Evolutionary conservation across 1,140 invertebrate species (phyloP).

Genomic region (fruit fly (Drosophila melanogaster)): Release_6_plus_ISO1_MT NT_033779.5:12339001-12339500

Average conservation of each 20-base stretch:
- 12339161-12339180: background rate
- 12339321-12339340: conserved; percentile 29
- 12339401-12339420: conserved; percentile 7
- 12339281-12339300: conserved; percentile 48
- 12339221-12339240: conserved; percentile 33
- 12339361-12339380: background rate
- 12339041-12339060: conserved; percentile 31
- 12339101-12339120: background rate
- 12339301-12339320: conserved; percentile 23
- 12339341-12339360: background rate
- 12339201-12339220: conserved; percentile 3
- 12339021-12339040: conserved; percentile 10
- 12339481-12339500: no score
- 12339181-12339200: background rate
- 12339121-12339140: background rate
- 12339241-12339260: conserved; percentile 36
- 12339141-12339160: background rate
- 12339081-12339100: conserved; percentile 28
- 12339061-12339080: conserved; percentile 44
- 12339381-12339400: conserved; percentile 4
- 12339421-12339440: background rate
- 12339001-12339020: background rate
- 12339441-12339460: no score
- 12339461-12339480: no score
- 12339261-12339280: conserved; percentile 18